Evolutionary conservation across 2,888 invertebrate species (phyloP), one percentile per base, ranked within the genome.

Genomic region (Campoplex nolae): DNA sequence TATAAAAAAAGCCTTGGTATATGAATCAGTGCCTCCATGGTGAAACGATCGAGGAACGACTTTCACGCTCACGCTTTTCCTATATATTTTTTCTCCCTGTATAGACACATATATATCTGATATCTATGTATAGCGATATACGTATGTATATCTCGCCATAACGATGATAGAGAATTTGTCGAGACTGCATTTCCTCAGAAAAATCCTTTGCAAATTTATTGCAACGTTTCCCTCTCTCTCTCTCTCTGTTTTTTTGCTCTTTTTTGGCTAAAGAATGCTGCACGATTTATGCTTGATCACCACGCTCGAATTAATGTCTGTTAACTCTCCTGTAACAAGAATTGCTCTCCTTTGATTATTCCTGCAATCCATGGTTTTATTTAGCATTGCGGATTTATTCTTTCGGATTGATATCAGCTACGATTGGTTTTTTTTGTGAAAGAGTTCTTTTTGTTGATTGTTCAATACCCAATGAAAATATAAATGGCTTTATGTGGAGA

Each of bases 81-180:
- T 86, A 87, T 84, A 74, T 70, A 82, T 73, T 79, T 77, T 56
- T 35, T 48, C 56, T 28, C 68, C 73, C 45, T 65, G 76, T 77
- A 11, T 13, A 45, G 9, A 45, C 11, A 45, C 45, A 45, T 45
- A 11, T 13, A 45, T 45, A 45, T 45, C 3, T 42, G 7, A 45
- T 45, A 45, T 13, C 42, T 42, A 42, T 42, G 9, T 42, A 9
- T 42, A 42, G 8, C 9, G 8, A 45, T 45, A 48, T 13, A 68
- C 68, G 58, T 68, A 68, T 75, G 58, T 68, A 80, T 75, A 73
- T 71, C 62, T 67, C n/a, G 82, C 77, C 84, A 87, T 88, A 88
- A 86, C 86, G 84, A 87, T 85, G 87, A 88, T 87, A 85, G 88
- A 84, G 77, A 89, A 89, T 89, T 89, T 89, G 88, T 89, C 89